Evolutionary conservation across 2,888 invertebrate species (phyloP).

Genomic region (Acrobasis consociella): DNA sequence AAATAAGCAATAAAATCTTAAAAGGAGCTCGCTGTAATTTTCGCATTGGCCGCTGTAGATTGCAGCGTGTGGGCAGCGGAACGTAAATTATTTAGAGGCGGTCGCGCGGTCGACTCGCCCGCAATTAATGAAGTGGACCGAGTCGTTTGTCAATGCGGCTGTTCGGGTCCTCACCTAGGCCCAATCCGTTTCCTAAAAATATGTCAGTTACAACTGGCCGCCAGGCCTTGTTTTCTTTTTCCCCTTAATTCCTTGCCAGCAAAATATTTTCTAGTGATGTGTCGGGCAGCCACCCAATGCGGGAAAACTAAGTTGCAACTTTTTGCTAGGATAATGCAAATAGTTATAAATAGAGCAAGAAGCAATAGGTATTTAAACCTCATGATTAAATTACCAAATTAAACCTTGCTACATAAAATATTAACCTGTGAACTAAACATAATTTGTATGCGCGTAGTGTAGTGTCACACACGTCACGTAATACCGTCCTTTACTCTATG

Average conservation of each 20-base stretch:
- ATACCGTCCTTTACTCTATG: background rate
- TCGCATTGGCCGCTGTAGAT: slow-evolving; percentile 55
- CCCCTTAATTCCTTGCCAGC: background rate
- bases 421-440: too few species aligned
- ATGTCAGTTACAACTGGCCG: slow-evolving; percentile 52
- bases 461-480: background rate
- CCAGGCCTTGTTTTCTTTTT: slow-evolving; percentile 17
- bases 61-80: slow-evolving; percentile 58
- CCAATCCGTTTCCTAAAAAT: slow-evolving; percentile 60
- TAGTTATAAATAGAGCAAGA: background rate
- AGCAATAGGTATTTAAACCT: too few species aligned
- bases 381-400: too few species aligned
- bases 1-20: slow-evolving; percentile 60
- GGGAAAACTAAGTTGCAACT: background rate
- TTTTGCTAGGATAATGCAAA: background rate
- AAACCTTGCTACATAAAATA: too few species aligned
- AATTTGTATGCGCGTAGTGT: background rate
- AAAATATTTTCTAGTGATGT: slow-evolving; percentile 1
- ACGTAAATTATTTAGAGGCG: slow-evolving; percentile 78
- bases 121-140: slow-evolving; percentile 77
- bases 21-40: slow-evolving; percentile 55
- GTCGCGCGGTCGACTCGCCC: slow-evolving; percentile 66
- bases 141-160: slow-evolving; percentile 76
- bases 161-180: slow-evolving; percentile 56
- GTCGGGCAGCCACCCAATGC: background rate